Conservation (phyloP, 1,140 invertebrate species). For the Zaprionus vittiger region DNA sequence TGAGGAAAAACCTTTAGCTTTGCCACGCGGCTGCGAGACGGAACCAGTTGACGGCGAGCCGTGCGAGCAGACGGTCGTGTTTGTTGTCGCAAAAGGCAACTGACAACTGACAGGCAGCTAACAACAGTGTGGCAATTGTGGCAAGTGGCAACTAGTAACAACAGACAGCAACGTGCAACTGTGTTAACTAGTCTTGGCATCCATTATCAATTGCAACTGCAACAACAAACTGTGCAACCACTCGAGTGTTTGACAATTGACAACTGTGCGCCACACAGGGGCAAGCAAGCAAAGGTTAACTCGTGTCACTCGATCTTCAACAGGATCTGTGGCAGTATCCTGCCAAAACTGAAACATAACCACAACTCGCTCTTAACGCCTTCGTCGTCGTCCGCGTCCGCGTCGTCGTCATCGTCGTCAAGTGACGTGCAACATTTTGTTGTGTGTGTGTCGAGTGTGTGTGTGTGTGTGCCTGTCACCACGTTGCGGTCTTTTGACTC, state of each 20-base stretch:
- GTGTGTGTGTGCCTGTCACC: constrained; percentile 31
- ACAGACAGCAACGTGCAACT: not conserved
- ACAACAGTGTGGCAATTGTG: not conserved
- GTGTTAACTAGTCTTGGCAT: not conserved
- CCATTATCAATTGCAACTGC: constrained; percentile 12
- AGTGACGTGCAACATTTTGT: constrained; percentile 55
- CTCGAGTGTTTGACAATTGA: constrained; percentile 3
- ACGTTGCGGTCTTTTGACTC: constrained; percentile 41
- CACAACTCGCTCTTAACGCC: constrained; percentile 24
- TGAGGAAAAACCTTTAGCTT: constrained; percentile 3
- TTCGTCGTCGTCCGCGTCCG: not conserved
- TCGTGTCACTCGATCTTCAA: not conserved
- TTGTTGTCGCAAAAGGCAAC: constrained; percentile 51
- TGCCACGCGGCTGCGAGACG: constrained; percentile 57
- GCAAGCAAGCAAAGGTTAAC: not conserved
- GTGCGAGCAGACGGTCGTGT: constrained; percentile 83
- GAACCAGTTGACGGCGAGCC: constrained; percentile 81
- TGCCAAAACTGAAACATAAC: constrained; percentile 33
- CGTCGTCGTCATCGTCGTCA: constrained; percentile 47
- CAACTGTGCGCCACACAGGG: not conserved
- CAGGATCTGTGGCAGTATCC: constrained; percentile 61
- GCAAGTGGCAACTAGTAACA: constrained; percentile 1
- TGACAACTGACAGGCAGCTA: constrained; percentile 13
- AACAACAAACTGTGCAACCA: constrained; percentile 10
- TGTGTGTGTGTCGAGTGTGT: constrained; percentile 10